A percentile compares a stretch with the other conserved stretches of the same genome.
Evolutionary conservation across 2,797 vertebrate species (phyloP).

Genomic region (Poeciliopsis paucimaculata): DNA sequence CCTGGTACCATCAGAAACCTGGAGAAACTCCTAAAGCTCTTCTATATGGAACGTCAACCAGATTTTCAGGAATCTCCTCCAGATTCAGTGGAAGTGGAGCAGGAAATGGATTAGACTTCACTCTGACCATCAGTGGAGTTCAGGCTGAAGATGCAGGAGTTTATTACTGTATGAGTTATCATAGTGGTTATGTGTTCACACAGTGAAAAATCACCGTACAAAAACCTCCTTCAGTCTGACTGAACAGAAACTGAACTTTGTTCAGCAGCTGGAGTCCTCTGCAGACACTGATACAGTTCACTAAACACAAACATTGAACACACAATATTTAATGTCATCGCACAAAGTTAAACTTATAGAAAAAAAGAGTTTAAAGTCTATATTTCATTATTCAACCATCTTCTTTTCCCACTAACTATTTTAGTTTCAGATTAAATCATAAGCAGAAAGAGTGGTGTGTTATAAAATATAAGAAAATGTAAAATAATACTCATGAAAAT

Average conservation of each 20-base stretch:
- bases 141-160: slow-evolving; percentile 26
- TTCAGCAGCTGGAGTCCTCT: slow-evolving; percentile 5
- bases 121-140: slow-evolving; percentile 27
- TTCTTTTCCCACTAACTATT: no score
- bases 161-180: background rate
- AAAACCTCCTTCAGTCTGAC: slow-evolving; percentile 14
- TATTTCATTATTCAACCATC: no score
- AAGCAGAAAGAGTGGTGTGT: no score
- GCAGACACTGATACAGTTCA: background rate
- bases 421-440: no score
- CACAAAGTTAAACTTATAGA: no score
- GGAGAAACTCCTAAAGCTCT: slow-evolving; percentile 22
- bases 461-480: no score
- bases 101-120: slow-evolving; percentile 4
- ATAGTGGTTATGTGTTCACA: background rate
- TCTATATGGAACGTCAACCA: fast-evolving
- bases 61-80: slow-evolving; percentile 17
- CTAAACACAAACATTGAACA: background rate
- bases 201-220: slow-evolving; percentile 19
- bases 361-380: no score
- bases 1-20: slow-evolving; percentile 16
- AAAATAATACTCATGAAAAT: no score
- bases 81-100: slow-evolving; percentile 13
- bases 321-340: no score
- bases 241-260: slow-evolving; percentile 1